phyloP scores from a whole-genome alignment of 2,113 vertebrate genomes.

The Xyliphius kryptos region DNA sequence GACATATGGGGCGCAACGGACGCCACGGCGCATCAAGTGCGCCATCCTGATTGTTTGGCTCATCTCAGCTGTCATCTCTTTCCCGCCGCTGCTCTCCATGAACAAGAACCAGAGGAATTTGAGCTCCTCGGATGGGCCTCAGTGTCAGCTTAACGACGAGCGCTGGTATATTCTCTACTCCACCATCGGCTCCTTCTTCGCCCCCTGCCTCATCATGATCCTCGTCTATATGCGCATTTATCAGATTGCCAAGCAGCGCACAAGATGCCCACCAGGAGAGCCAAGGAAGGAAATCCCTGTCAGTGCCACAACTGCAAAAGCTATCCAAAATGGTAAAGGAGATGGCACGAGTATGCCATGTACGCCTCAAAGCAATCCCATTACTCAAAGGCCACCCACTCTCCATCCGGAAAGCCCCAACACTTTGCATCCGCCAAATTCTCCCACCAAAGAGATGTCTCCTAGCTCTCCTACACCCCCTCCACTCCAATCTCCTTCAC shows the following conservation, averaged over 20 bases:
- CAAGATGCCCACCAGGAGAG: slow-evolving; percentile 64
- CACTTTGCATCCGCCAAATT: slow-evolving; percentile 59
- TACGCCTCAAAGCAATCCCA: slow-evolving; percentile 44
- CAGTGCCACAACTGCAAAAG: slow-evolving; percentile 42
- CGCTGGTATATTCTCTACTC: slow-evolving; percentile 92
- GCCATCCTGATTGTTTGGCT: slow-evolving; percentile 85
- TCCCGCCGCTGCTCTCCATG: slow-evolving; percentile 77
- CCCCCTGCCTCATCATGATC: slow-evolving; percentile 92
- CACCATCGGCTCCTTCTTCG: slow-evolving; percentile 88
- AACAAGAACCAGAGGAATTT: slow-evolving; percentile 62
- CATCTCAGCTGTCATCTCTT: slow-evolving; percentile 85
- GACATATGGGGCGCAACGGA: slow-evolving; percentile 79
- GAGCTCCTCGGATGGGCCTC: slow-evolving; percentile 51
- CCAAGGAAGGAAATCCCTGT: slow-evolving; percentile 57
- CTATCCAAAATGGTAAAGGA: slow-evolving; percentile 58
- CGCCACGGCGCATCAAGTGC: slow-evolving; percentile 78
- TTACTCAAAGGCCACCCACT: slow-evolving; percentile 62
- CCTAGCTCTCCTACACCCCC: slow-evolving; percentile 41
- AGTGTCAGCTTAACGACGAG: slow-evolving; percentile 83
- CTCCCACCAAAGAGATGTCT: slow-evolving; percentile 40
- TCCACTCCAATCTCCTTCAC: slow-evolving; percentile 37
- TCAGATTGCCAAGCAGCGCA: slow-evolving; percentile 82
- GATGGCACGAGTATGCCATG: slow-evolving; percentile 52
- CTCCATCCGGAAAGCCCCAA: slow-evolving; percentile 49
- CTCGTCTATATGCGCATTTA: slow-evolving; percentile 90